Evolutionary conservation across 2,888 invertebrate genomes (phyloP).

Genomic region (Gastracanthus pulcherrimus): DNA sequence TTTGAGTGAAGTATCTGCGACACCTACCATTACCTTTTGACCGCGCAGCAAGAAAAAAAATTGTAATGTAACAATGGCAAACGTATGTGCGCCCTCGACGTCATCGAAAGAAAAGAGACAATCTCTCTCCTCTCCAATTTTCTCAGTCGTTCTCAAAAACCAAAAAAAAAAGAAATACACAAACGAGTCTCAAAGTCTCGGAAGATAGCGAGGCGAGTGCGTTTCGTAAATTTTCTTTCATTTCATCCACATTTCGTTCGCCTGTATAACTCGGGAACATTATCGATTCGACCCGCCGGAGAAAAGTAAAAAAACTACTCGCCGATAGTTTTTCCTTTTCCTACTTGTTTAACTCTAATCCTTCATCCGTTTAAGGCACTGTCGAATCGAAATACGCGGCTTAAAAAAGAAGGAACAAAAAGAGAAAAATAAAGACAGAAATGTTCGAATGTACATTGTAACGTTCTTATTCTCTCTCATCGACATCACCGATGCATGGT

Average conservation of each 20-base stretch:
- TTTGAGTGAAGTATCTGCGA: slow-evolving; percentile 20
- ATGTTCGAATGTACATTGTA: slow-evolving; percentile 41
- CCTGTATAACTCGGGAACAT: neutral
- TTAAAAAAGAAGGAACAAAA: slow-evolving; percentile 22
- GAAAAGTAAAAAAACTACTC: slow-evolving; percentile 33
- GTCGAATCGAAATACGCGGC: slow-evolving; percentile 42
- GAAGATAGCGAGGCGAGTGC: slow-evolving; percentile 38
- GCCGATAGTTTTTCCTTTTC: slow-evolving; percentile 7
- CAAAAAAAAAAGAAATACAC: too few relatives aligned
- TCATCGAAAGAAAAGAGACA: neutral
- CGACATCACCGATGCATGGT: neutral
- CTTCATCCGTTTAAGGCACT: slow-evolving; percentile 37
- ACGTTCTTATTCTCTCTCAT: slow-evolving; percentile 35
- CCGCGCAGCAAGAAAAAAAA: slow-evolving; percentile 11
- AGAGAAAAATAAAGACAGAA: slow-evolving; percentile 35
- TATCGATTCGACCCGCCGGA: slow-evolving; percentile 40
- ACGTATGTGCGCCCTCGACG: slow-evolving; percentile 36
- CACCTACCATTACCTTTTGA: slow-evolving; percentile 1
- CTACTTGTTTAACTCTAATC: neutral
- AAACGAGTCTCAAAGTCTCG: slow-evolving; percentile 28
- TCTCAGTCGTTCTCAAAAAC: slow-evolving; percentile 37
- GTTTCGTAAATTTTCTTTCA: slow-evolving; percentile 11
- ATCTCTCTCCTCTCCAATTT: neutral
- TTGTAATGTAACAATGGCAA: slow-evolving; percentile 40
- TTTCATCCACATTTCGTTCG: too few relatives aligned